Evolutionary conservation across 2,888 invertebrate genomes (phyloP).

Genomic region (Tetrapedia diversipes): DNA sequence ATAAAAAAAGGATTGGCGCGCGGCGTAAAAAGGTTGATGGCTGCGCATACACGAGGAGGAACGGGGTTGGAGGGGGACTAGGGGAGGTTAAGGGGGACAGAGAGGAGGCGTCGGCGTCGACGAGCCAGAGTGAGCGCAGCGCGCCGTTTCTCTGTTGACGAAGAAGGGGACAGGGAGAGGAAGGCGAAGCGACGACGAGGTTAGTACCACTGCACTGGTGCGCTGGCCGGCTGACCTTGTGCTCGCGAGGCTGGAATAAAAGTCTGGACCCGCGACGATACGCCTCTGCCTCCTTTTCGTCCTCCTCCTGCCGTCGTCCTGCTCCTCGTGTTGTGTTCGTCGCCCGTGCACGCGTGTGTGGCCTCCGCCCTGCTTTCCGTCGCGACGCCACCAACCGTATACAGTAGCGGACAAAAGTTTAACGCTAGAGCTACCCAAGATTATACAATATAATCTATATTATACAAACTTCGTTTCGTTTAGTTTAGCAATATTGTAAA

Average conservation of each 20-base stretch:
- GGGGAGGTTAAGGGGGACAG: background rate
- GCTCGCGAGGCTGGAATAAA: conserved; percentile 69
- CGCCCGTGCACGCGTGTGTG: conserved; percentile 44
- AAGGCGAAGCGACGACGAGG: conserved; percentile 67
- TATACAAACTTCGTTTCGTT: too few species aligned
- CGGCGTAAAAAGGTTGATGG: conserved; percentile 54
- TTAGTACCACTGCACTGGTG: conserved; percentile 77
- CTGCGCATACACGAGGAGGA: conserved; percentile 6
- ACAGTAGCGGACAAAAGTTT: too few species aligned
- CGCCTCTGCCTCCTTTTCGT: conserved; percentile 59
- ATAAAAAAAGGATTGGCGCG: conserved; percentile 53
- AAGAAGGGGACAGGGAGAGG: conserved; percentile 31
- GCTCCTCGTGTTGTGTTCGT: conserved; percentile 6
- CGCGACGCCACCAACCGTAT: too few species aligned
- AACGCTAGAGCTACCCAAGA: too few species aligned
- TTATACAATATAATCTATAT: too few species aligned
- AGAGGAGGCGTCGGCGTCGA: background rate
- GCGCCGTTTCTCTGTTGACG: conserved; percentile 59
- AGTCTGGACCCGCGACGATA: conserved; percentile 70
- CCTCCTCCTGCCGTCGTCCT: conserved; percentile 41
- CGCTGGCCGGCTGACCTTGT: conserved; percentile 81
- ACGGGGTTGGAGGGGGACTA: background rate
- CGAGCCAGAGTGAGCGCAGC: conserved; percentile 30
- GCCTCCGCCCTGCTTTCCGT: conserved; percentile 69
- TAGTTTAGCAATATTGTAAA: too few species aligned